Evolutionary conservation across 2,113 vertebrate species (phyloP).

Genomic region (Brienomyrus longianalis): DNA sequence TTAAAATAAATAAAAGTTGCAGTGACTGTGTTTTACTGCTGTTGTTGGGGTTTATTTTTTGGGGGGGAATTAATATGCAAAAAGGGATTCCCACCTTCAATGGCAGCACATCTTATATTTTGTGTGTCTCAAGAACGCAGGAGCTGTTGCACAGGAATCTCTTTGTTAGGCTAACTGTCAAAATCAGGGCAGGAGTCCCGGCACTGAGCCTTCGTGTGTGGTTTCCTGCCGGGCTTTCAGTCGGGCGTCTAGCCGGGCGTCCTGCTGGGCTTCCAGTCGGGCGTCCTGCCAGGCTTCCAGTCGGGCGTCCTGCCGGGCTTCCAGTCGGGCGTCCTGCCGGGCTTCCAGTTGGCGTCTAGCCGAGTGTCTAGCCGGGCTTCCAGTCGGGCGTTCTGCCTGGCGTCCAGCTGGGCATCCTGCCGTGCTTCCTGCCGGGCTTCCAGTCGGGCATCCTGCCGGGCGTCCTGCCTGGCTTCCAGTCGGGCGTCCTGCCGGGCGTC

Average conservation of each 20-base stretch:
- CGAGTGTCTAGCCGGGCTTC: too few relatives aligned
- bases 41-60: not conserved
- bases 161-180: not conserved
- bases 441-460: too few relatives aligned
- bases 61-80: not conserved
- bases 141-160: not conserved
- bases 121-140: not conserved
- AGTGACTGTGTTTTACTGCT: conserved; percentile 1
- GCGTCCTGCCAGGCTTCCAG: too few relatives aligned
- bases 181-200: not conserved
- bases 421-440: too few relatives aligned
- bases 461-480: not conserved
- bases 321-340: too few relatives aligned
- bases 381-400: too few relatives aligned
- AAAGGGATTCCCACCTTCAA: not conserved
- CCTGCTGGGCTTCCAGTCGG: too few relatives aligned
- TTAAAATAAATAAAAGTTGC: conserved; percentile 19
- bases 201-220: not conserved
- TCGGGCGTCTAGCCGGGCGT: not conserved
- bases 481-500: too few relatives aligned
- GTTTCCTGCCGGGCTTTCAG: not conserved
- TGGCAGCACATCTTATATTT: not conserved
- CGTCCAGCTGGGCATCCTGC: too few relatives aligned
- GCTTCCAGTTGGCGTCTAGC: too few relatives aligned
- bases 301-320: not conserved